Base-by-base conservation (phyloP, 2,888 invertebrate species). In the Lepeophtheirus nordmannii region DNA sequence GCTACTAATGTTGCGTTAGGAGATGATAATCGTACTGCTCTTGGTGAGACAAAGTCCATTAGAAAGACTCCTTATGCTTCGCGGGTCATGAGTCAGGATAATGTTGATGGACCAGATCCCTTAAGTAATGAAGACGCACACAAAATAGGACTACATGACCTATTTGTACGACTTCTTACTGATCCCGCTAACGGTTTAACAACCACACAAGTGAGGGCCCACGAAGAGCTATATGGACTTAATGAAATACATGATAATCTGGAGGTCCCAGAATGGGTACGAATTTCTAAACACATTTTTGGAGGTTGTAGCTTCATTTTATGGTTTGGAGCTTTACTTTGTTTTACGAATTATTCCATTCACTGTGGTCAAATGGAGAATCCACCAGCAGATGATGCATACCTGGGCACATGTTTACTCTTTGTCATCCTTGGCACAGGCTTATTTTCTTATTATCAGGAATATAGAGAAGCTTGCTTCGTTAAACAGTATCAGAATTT, bases 331-430 rank as follows among this genome's bases (percentile, higher is more conserved):
- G 39, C 46, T 17, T 22, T 66, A 3, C 60, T 66, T 14, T 60
- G 60, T 41, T 66, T 66, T 40, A 60, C 66, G 9, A 58, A 66
- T 17, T 60, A 41, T 17, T 66, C 66, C 41, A 60, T 66, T n/a
- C 20, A 61, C 17, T 30, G 39, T 1, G 66, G 66, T n/a, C 61
- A 63, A 38, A 20, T n/a, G n/a, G 63, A 22, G 14, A 23, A 63
- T 63, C 63, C 63, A 3, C 63, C 63, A n/a, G 22, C 30, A 20
- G 63, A 63, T 22, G 53, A 63, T 38, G 20, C 53, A 12, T 20
- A 23, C 3, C 17, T 63, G 22, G 63, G 63, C 30, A 22, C 53
- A 20, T 40, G 46, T 46, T 56, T 62, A 20, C 53, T 63, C 8
- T 17, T 63, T 22, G 63, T 56, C 10, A 56, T 63, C 10, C 20